Evolutionary conservation across 2,888 invertebrate species (phyloP), one percentile per base, ranked within the genome.

Genomic region (Drosophila robusta): DNA sequence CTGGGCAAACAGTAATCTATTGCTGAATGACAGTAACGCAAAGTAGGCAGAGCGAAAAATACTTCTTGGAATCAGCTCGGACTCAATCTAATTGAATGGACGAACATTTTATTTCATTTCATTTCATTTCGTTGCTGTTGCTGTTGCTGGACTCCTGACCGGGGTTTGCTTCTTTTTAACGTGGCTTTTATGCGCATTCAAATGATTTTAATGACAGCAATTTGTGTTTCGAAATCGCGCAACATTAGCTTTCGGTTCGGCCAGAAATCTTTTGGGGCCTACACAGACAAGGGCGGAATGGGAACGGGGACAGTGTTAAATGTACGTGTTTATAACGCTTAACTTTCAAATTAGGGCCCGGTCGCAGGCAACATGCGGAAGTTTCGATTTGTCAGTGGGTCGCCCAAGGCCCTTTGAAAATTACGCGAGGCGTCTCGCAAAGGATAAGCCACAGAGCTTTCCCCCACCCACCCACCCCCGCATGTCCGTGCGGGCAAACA

Each of bases 151-250:
- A 16, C 26, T 18, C 12, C 38, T 22, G 24, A 9, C 41, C 3
- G 14, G 42, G 34, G 24, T 39, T 39, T 12, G 18, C 16, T 61
- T 61, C 67, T 52, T 49, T 49, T 78, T 54, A 32, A 66, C 39
- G 38, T 52, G 70, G 65, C 69, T 82, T 88, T 75, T 75, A 86
- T 72, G 78, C 89, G 57, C 83, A 83, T 80, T 86, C 81, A 89
- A 86, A 86, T 87, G 87, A 81, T 78, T 86, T 89, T 86, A 89
- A 86, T 86, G 89, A 78, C 87, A 80, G 89, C 87, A 86, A 86
- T 86, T 86, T 89, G 87, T 83, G 89, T 82, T 79, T 79, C 63
- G 68, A 81, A 87, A 89, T 79, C 87, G 89, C 84, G 87, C 73
- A 79, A 79, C 89, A 87, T 85, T 85, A 87, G 85, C 88, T 85